Conservation (phyloP, 1,140 invertebrate species). For the Lasioglossum albipes region DNA sequence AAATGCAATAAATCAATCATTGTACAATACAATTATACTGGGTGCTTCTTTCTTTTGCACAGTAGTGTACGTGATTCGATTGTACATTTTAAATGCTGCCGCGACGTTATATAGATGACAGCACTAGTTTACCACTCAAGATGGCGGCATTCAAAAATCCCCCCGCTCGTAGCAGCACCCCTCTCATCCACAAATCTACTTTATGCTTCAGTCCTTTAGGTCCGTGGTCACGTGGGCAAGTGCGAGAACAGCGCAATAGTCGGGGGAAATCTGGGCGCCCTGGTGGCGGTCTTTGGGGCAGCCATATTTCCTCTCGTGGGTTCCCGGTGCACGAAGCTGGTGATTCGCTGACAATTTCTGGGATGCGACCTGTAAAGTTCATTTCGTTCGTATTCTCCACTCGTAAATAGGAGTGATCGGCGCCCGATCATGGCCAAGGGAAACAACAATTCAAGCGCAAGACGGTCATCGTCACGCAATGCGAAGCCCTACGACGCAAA, state of each 20-base stretch:
- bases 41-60: too few species aligned
- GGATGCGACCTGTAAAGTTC: slow-evolving; percentile 52
- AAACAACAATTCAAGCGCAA: slow-evolving; percentile 67
- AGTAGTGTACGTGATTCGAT: too few species aligned
- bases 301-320: slow-evolving; percentile 76
- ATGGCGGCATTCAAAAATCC: too few species aligned
- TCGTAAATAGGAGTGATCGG: slow-evolving; percentile 56
- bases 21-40: too few species aligned
- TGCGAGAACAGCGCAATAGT: slow-evolving; percentile 41
- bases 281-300: slow-evolving; percentile 70
- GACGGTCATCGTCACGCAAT: slow-evolving; percentile 63
- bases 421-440: slow-evolving; percentile 63
- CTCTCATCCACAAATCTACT: too few species aligned
- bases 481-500: slow-evolving; percentile 76
- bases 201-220: too few species aligned
- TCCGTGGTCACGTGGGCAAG: slow-evolving; percentile 41
- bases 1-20: too few species aligned
- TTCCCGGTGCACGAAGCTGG: slow-evolving; percentile 61
- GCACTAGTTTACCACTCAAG: too few species aligned
- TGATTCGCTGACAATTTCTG: slow-evolving; percentile 68
- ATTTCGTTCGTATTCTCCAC: slow-evolving; percentile 40
- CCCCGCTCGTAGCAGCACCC: too few species aligned
- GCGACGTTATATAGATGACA: too few species aligned
- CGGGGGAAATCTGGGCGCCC: slow-evolving; percentile 64
- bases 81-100: too few species aligned